A percentile compares a stretch with the other conserved stretches of the same genome.
Conservation (phyloP, 2,797 vertebrate genomes). For the Toxotes lorentzi region DNA sequence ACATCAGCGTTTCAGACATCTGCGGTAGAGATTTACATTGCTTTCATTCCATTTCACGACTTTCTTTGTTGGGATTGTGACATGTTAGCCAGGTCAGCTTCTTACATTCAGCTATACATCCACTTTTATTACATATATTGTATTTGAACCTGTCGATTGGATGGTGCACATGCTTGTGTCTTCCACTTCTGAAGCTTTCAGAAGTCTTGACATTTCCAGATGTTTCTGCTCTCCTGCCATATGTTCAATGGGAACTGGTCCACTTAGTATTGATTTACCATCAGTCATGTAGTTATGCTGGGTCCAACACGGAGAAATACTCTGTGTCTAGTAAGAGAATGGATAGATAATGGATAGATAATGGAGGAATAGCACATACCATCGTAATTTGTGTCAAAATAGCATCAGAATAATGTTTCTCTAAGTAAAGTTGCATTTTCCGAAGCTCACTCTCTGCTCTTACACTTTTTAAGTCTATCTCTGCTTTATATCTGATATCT, state of each 20-base stretch:
- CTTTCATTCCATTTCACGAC: conserved; percentile 42
- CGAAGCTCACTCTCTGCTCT: not conserved
- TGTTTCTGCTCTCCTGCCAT: conserved; percentile 59
- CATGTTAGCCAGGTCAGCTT: conserved; percentile 24
- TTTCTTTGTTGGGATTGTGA: conserved; percentile 32
- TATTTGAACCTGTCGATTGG: conserved; percentile 28
- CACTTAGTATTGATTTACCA: conserved; percentile 84
- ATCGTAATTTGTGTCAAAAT: conserved; percentile 21
- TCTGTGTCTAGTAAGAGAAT: conserved; percentile 77
- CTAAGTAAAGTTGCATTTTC: not conserved
- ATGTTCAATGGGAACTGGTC: conserved; percentile 62
- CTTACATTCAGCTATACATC: conserved; percentile 9
- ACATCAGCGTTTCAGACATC: conserved; percentile 35
- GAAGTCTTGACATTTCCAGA: conserved; percentile 60
- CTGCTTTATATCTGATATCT: conserved; percentile 2
- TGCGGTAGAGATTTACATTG: conserved; percentile 36
- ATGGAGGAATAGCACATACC: conserved; percentile 61
- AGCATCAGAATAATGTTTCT: conserved; percentile 6
- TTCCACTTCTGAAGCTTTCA: conserved; percentile 42
- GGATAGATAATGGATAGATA: conserved; percentile 78
- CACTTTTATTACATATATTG: conserved; percentile 5
- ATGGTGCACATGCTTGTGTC: conserved; percentile 9
- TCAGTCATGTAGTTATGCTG: conserved; percentile 79
- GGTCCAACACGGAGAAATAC: conserved; percentile 77
- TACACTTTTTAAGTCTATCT: not conserved